These are phyloP conservation scores for Mola mola DNA, from an alignment of 2,113 vertebrate species.

Conservation along the genomic window DNA sequence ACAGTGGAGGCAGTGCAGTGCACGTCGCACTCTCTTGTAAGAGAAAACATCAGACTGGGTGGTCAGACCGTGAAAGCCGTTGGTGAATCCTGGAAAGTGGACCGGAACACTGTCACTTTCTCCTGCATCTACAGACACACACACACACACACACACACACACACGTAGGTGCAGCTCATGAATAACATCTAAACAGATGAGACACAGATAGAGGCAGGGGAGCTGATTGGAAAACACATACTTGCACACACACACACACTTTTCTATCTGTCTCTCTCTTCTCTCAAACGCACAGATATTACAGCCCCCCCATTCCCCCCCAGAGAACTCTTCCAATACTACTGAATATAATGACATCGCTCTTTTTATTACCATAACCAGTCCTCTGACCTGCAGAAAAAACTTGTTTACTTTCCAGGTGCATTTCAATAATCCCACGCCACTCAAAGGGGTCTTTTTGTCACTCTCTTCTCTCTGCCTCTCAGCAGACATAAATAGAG, in stretches of 20 bases:
- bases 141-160: slow-evolving; percentile 28
- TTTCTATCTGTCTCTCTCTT: slow-evolving; percentile 7
- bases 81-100: slow-evolving; percentile 58
- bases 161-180: slow-evolving; percentile 73
- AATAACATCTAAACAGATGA: slow-evolving; percentile 66
- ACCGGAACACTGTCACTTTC: slow-evolving; percentile 64
- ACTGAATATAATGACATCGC: slow-evolving; percentile 72
- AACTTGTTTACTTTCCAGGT: slow-evolving; percentile 70
- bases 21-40: slow-evolving; percentile 37
- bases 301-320: slow-evolving; percentile 18
- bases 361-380: slow-evolving; percentile 74
- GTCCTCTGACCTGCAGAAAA: slow-evolving; percentile 64
- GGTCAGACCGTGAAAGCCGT: slow-evolving; percentile 71
- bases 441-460: slow-evolving; percentile 50
- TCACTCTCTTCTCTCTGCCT: slow-evolving; percentile 18
- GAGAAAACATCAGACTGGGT: slow-evolving; percentile 45
- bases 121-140: slow-evolving; percentile 26
- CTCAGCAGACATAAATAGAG: slow-evolving; percentile 29
- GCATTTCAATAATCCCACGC: slow-evolving; percentile 60
- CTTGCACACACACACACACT: slow-evolving; percentile 1
- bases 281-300: slow-evolving; percentile 32
- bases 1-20: slow-evolving; percentile 30
- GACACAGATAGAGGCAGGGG: slow-evolving; percentile 42
- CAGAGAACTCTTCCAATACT: slow-evolving; percentile 64
- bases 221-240: slow-evolving; percentile 53